Base-by-base conservation (phyloP, 1,140 invertebrate genomes). In the Muscidifurax raptorellus region DNA sequence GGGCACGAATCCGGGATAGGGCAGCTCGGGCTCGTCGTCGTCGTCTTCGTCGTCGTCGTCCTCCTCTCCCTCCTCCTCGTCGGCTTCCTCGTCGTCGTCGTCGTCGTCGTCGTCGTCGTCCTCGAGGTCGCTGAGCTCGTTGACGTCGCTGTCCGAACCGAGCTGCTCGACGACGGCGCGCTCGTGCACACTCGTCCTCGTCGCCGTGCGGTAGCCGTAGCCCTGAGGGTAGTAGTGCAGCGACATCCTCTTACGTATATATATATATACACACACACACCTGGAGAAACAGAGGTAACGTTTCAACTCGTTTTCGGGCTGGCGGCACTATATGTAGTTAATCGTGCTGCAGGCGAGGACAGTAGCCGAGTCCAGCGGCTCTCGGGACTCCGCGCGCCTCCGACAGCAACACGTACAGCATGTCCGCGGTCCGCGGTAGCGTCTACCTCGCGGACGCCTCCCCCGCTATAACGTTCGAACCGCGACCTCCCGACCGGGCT, bases 1-100 rank as follows among this genome's bases (percentile, higher is more conserved):
- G 44, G 97, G 96, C 25, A 96, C 95, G 92, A 99, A 99, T 69
- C 97, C 97, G 18, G 98, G 97, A 93, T 97, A 99, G 13, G 97
- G 97, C 71, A 98, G 94, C 85, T 96, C 94, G 25, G 92, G 89
- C 9, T 87, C 90, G 13, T 96, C 90, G 94, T 95, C 89, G 94
- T 95, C 88, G 87, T 94, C 90, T 86, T 94, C 89, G 87, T 94
- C 86, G 86, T 94, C 92, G 89, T 95, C 88, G 89, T 95, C 89
- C 80, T 93, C 91, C 6, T 93, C 92, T 0, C 91, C 91, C 28
- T 92, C 91, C 5, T 91, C 90, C 0, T 91, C 90, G 27, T 94
- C 94, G 77, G 94, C 95, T 3, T 95, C 95, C 86, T 95, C 96
- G 85, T 95, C 95, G 90, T 95, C 89, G 80, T 92, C 91, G 13